Percentiles rank a stretch among this genome's conserved stretches.
These are phyloP conservation scores for Zoanthus sansibaricus DNA, from an alignment of 92 coral and sea anemone genomes.

Conservation along the genomic window DNA sequence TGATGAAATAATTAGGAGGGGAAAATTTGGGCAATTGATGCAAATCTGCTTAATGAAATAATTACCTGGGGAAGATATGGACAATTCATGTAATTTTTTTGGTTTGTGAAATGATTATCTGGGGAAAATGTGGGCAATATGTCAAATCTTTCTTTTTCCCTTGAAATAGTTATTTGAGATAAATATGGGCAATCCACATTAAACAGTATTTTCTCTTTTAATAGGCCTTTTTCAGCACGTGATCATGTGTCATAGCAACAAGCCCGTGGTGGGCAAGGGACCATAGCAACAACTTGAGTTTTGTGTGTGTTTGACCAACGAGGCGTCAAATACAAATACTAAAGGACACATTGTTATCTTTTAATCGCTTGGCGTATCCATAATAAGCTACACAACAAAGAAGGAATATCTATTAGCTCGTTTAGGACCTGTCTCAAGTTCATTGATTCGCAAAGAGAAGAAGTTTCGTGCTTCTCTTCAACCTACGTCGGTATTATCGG, in stretches of 20 bases:
- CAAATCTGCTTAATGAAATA: too few relatives aligned
- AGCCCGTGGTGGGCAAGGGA: conserved; percentile 17
- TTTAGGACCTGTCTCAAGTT: conserved; percentile 21
- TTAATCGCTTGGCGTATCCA: neutral
- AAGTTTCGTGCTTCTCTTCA: neutral
- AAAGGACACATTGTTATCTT: conserved; percentile 18
- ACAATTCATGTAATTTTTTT: too few relatives aligned
- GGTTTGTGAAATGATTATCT: too few relatives aligned
- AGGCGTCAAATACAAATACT: conserved; percentile 11
- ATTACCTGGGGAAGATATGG: too few relatives aligned
- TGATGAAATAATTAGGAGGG: too few relatives aligned
- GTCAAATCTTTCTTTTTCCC: too few relatives aligned
- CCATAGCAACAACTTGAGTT: conserved; percentile 21
- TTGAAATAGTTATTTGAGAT: too few relatives aligned
- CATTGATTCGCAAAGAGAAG: neutral
- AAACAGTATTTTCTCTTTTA: neutral
- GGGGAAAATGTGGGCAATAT: too few relatives aligned
- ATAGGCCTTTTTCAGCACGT: conserved; percentile 25
- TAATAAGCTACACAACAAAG: conserved; percentile 28
- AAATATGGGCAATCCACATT: too few relatives aligned
- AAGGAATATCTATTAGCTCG: conserved; percentile 13
- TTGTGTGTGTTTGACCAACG: conserved; percentile 13
- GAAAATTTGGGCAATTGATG: too few relatives aligned
- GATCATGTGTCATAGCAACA: conserved; percentile 24
- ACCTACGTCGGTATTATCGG: conserved; percentile 15